Conservation (phyloP, 2,888 invertebrate species). For the Gryllus longicercus region DNA sequence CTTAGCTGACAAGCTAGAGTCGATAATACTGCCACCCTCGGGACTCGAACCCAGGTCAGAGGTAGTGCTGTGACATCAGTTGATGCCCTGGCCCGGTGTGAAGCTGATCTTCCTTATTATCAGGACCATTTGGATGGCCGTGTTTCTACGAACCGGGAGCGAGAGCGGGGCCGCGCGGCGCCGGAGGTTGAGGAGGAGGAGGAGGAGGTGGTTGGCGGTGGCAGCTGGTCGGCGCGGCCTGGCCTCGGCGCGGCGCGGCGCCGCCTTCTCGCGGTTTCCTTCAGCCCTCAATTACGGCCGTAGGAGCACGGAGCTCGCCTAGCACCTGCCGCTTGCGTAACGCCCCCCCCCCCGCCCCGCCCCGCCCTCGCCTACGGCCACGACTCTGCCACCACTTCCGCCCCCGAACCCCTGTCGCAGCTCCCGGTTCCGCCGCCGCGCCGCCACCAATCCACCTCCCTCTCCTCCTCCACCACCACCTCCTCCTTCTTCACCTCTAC, state of each 20-base stretch:
- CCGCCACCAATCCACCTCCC: not conserved
- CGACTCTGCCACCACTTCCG: not conserved
- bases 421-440: not conserved
- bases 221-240: not conserved
- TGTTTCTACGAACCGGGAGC: too few species aligned
- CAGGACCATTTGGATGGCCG: too few species aligned
- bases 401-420: not conserved
- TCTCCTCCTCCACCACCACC: too few species aligned
- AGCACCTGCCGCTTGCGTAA: conserved; percentile 8
- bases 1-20: too few species aligned
- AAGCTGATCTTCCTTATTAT: too few species aligned
- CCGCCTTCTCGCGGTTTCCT: not conserved
- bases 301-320: not conserved
- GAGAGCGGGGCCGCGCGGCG: not conserved
- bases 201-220: not conserved
- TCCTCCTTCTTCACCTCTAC: too few species aligned
- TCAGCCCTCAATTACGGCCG: not conserved
- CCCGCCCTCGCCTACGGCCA: not conserved
- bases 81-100: too few species aligned
- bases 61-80: too few species aligned
- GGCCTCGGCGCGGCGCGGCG: not conserved
- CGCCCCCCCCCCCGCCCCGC: not conserved
- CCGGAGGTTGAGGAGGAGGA: not conserved
- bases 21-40: too few species aligned
- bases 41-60: too few species aligned